Base-by-base conservation (phyloP, 2,797 vertebrate genomes). In the Yasuhikotakia modesta region DNA sequence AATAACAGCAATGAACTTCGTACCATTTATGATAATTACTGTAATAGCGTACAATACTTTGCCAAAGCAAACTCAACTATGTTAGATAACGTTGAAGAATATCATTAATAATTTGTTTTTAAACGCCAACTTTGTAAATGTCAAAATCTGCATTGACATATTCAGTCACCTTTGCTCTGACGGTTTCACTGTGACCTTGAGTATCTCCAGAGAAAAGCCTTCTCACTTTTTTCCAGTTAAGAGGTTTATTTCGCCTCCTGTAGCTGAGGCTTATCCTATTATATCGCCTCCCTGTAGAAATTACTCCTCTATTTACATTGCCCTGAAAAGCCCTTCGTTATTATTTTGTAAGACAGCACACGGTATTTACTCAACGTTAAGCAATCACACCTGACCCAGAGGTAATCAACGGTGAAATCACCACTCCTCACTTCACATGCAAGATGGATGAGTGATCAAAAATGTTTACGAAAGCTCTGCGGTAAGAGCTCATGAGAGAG, bases 331-430 rank as follows among this genome's bases (percentile, higher is more conserved):
- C 67, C 76, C 70, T 78, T 84, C 82, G 88, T 91, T 86, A 83
- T 86, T 86, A 88, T 90, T 87, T 88, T 85, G 73, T 87, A 86
- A 83, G 78, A 76, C 81, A 30, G 80, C 74, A 83, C 77, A 50
- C 72, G 82, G 69, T 92, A 87, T 93, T 93, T 91, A 90, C 86
- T 85, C 78, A 89, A 85, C 86, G 73, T 87, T 87, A 91, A 91
- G 87, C 88, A 91, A 91, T 91, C 87, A 76, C 76, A 81, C 75
- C 76, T 83, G 90, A 92, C 88, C 87, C 87, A 76, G 85, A 87
- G 89, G 89, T 89, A 93, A 93, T 93, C 91, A 91, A 86, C 87
- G 73, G 88, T 90, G 88, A 92, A 92, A 92, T 90, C 89, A 71
- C 85, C 88, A 88, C 30, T 83, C 78, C 84, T 87, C 86, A 83